A percentile compares a stretch with the other conserved stretches of the same genome.
Evolutionary conservation across 30 jellyfish, hydroid and myxozoan genomes (phyloP).

Genomic region (Hydractinia symbiolongicarpus): DNA sequence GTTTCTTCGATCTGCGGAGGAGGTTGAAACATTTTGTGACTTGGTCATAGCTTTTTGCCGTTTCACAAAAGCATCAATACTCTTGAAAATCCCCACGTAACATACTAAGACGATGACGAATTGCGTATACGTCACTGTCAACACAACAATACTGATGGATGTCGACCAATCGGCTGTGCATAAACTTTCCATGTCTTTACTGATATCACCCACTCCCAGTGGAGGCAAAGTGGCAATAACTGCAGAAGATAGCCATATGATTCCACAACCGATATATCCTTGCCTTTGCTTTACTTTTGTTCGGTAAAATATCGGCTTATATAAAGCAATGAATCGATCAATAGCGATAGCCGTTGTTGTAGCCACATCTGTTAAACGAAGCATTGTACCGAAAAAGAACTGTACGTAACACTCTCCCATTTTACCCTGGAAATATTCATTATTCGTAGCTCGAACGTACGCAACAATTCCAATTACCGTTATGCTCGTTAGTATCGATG

Average conservation of each 20-base stretch:
- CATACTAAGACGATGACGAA: constrained; percentile 47
- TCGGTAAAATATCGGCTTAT: constrained; percentile 64
- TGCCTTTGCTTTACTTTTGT: constrained; percentile 39
- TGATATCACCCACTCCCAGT: constrained; percentile 31
- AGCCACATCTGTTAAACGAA: constrained; percentile 70
- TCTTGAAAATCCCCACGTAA: constrained; percentile 42
- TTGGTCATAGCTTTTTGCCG: constrained; percentile 68
- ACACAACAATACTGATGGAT: constrained; percentile 42
- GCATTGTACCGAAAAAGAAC: constrained; percentile 61
- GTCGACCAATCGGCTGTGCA: constrained; percentile 80
- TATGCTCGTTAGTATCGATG: constrained; percentile 36
- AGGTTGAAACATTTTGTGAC: constrained; percentile 50
- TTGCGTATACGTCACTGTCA: constrained; percentile 63
- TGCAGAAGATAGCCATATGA: constrained; percentile 23
- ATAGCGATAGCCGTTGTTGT: constrained; percentile 74
- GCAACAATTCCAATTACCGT: constrained; percentile 51
- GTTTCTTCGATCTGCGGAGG: constrained; percentile 21
- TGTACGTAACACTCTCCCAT: constrained; percentile 40
- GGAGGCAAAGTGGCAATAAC: constrained; percentile 55
- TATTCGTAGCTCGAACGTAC: constrained; percentile 37
- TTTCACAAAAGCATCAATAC: constrained; percentile 37
- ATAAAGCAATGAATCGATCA: constrained; percentile 84
- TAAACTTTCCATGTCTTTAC: constrained; percentile 35
- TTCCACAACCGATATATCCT: constrained; percentile 32
- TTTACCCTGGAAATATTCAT: constrained; percentile 29